Percentiles rank a stretch among this genome's conserved stretches.
Conservation (phyloP, 2,888 invertebrate genomes). For the Coelinius sp. region DNA sequence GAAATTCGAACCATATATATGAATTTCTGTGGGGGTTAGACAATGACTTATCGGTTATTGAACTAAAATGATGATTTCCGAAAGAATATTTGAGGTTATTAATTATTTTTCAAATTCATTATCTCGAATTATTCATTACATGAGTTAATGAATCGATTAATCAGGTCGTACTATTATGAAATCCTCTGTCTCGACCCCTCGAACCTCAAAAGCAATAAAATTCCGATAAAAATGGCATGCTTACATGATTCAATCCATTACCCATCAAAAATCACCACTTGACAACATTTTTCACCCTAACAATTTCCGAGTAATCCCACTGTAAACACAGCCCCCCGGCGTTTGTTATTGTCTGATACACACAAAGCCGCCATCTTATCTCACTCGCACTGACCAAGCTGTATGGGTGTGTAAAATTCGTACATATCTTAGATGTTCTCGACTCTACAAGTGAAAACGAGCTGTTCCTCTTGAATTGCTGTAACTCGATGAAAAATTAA, state of each 20-base stretch:
- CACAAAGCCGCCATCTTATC: not conserved
- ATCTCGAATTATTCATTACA: too few species aligned
- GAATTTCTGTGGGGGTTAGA: too few species aligned
- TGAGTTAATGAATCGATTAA: not conserved
- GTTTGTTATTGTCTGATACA: not conserved
- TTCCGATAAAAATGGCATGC: not conserved
- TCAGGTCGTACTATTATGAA: not conserved
- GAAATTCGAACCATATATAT: too few species aligned
- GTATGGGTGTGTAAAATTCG: too few species aligned
- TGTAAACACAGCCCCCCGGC: not conserved
- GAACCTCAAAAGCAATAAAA: not conserved
- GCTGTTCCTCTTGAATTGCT: too few species aligned
- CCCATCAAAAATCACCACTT: not conserved
- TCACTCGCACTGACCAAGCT: not conserved
- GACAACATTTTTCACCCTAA: not conserved
- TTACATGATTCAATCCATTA: not conserved
- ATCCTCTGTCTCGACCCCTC: not conserved
- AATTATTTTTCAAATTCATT: too few species aligned
- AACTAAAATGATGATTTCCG: too few species aligned
- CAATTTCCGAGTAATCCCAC: not conserved
- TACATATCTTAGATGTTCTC: too few species aligned
- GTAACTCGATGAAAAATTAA: too few species aligned
- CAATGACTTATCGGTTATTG: too few species aligned
- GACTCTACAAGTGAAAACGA: too few species aligned
- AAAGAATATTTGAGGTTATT: too few species aligned